These are phyloP conservation scores for Drosophila melanosoma DNA, from an alignment of 2,888 invertebrate genomes.

Conservation along the genomic window DNA sequence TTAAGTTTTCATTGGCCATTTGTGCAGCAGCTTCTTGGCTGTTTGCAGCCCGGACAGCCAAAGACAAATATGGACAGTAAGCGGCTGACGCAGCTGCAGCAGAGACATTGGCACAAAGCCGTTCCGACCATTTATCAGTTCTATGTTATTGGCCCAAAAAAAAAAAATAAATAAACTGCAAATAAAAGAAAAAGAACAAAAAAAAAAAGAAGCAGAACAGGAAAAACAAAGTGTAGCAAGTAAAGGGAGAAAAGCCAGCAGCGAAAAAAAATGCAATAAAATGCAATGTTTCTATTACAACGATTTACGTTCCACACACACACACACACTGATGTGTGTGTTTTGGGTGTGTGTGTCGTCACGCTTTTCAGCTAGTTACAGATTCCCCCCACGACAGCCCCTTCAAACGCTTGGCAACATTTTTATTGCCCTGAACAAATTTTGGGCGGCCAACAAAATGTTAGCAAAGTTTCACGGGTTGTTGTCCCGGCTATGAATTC, in stretches of 20 bases:
- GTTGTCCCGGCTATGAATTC: slow-evolving; percentile 58
- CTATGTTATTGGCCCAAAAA: slow-evolving; percentile 72
- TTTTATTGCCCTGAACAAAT: slow-evolving; percentile 72
- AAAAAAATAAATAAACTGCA: slow-evolving; percentile 17
- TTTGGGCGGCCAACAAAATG: slow-evolving; percentile 60
- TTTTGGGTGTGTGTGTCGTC: slow-evolving; percentile 17
- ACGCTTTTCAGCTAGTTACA: slow-evolving; percentile 14
- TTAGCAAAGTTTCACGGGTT: slow-evolving; percentile 71
- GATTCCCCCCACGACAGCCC: background rate
- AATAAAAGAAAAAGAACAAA: background rate
- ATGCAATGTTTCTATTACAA: slow-evolving; percentile 81
- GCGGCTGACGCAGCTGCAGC: slow-evolving; percentile 56
- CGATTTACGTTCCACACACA: slow-evolving; percentile 72
- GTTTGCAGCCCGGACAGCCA: slow-evolving; percentile 16
- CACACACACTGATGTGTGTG: slow-evolving; percentile 1
- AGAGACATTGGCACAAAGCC: slow-evolving; percentile 73
- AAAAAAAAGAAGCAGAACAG: slow-evolving; percentile 4
- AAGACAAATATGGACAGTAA: slow-evolving; percentile 65
- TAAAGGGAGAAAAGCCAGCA: slow-evolving; percentile 38
- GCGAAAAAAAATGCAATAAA: slow-evolving; percentile 77
- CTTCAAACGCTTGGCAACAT: slow-evolving; percentile 54
- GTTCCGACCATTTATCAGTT: slow-evolving; percentile 78
- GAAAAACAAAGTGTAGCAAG: slow-evolving; percentile 26
- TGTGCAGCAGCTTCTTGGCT: slow-evolving; percentile 43
- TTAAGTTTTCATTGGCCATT: slow-evolving; percentile 45